Base-by-base conservation (phyloP, 2,113 vertebrate genomes). In the Pseudopodoces humilis region DNA sequence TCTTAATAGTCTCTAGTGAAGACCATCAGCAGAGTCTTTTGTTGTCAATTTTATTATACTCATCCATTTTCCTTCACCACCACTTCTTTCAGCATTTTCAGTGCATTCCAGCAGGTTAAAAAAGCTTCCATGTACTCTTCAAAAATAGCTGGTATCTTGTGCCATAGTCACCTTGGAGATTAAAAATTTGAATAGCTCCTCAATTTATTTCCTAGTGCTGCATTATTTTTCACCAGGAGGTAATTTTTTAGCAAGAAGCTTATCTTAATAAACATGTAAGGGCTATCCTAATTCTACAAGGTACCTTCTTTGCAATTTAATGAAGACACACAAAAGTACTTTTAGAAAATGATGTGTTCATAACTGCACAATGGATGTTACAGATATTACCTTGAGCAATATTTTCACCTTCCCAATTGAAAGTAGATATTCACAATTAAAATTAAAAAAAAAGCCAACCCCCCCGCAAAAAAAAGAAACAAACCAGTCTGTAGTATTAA, bases 181-280 rank as follows among this genome's bases (percentile, higher is more conserved):
- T 83, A 90, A 92, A 93, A 90, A 47, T 88, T 63, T 95, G 46
- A 94, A 82, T 84, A 86, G 28, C 8, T 75, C 94, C 71, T 84
- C 69, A 71, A 71, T 88, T 94, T 90, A 88, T 67, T 94, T 83
- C 39, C 28, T 56, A 52, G 24, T 44, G 31, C 10, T 28, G 22
- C 41, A 71, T 75, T 94, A 64, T 78, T 94, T 81, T 93, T 91
- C 88, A 88, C 44, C n/a, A 81, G 56, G 62, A 86, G 35, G 65
- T 60, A 84, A 84, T 82, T 89, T 91, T 92, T 92, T 89, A 84
- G 77, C 86, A 94, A 88, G 77, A 86, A 75, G 49, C 35, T 94
- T 95, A 81, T 86, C 86, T 92, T 91, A 92, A 93, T 64, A 94
- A 96, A 93, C 91, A 91, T 3, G 2, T 44, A 95, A 78, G 56